A percentile compares a stretch with the other conserved stretches of the same genome.
Evolutionary conservation across 2,888 invertebrate species (phyloP).

Genomic region (Lissonota sp.): DNA sequence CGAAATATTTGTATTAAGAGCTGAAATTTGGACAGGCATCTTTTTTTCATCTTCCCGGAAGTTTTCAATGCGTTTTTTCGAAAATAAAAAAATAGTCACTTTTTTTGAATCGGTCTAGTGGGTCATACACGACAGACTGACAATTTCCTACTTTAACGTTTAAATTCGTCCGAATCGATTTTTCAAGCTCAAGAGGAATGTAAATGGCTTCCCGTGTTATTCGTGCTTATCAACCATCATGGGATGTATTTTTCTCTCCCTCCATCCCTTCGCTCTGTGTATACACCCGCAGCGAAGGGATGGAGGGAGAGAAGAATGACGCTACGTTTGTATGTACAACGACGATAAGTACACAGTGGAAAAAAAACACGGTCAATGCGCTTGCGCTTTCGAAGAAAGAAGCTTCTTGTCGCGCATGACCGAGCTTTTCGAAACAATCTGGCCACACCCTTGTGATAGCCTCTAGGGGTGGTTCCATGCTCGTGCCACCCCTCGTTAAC

Average conservation of each 20-base stretch:
- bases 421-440: slow-evolving; percentile 81
- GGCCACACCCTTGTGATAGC: slow-evolving; percentile 82
- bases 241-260: slow-evolving; percentile 19
- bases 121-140: too few species aligned
- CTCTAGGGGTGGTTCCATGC: slow-evolving; percentile 54
- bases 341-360: slow-evolving; percentile 22
- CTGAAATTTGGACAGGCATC: too few species aligned
- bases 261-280: neutral
- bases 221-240: slow-evolving; percentile 44
- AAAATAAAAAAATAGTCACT: too few species aligned
- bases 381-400: slow-evolving; percentile 67
- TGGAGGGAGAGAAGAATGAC: slow-evolving; percentile 30
- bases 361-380: neutral
- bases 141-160: too few species aligned
- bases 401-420: slow-evolving; percentile 76
- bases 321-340: slow-evolving; percentile 16
- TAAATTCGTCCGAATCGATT: slow-evolving; percentile 9
- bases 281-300: neutral
- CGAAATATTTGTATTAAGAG: too few species aligned
- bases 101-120: too few species aligned
- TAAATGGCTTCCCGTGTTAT: slow-evolving; percentile 18
- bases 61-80: too few species aligned
- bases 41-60: too few species aligned
- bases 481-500: slow-evolving; percentile 48
- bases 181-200: slow-evolving; percentile 31